These are phyloP conservation scores for Rhea americana DNA, from an alignment of 2,113 vertebrate genomes.

Conservation along the genomic window DNA sequence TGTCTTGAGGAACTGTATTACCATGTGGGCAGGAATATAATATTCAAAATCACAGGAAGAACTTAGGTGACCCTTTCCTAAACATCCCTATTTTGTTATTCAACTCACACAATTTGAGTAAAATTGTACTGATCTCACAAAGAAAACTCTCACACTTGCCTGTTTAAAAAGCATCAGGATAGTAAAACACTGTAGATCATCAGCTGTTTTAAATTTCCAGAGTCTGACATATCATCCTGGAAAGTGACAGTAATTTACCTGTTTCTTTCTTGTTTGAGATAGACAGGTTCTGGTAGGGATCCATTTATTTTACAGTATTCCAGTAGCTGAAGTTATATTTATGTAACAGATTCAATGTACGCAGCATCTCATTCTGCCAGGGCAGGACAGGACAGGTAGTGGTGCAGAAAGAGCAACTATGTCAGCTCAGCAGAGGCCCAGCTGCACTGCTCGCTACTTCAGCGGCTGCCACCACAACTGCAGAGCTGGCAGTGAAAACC, in stretches of 20 bases:
- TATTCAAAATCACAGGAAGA: accelerated
- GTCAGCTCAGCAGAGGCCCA: neutral
- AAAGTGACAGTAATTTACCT: neutral
- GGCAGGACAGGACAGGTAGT: neutral
- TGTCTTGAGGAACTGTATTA: neutral
- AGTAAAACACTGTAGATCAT: neutral
- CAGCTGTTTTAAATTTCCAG: neutral
- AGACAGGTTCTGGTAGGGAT: accelerated
- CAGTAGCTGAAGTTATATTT: neutral
- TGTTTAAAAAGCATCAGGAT: neutral
- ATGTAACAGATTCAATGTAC: neutral
- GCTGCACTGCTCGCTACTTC: neutral
- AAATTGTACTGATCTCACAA: accelerated
- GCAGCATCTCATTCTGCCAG: neutral
- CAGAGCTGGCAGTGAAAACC: neutral
- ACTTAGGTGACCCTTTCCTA: neutral
- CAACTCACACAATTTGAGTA: neutral
- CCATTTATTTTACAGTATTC: neutral
- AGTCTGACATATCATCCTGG: neutral
- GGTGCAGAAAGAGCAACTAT: neutral
- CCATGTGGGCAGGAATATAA: neutral
- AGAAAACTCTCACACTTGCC: neutral
- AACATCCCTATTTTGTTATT: accelerated
- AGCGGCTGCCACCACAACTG: neutral
- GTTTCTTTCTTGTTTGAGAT: neutral